Evolutionary conservation across 2,888 invertebrate species (phyloP).

Genomic region (Dromius quadrimaculatus): DNA sequence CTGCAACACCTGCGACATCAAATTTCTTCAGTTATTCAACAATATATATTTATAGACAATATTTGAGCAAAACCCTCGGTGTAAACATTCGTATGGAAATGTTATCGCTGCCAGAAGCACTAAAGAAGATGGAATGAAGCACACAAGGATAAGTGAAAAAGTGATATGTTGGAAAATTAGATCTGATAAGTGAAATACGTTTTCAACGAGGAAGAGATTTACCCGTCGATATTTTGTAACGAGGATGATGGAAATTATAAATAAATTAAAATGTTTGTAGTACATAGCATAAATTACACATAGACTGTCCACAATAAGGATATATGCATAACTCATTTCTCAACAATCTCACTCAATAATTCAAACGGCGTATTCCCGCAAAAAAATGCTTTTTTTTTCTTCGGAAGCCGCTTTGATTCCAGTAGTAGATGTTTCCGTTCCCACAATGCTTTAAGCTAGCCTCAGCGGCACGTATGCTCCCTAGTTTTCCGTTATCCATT

Average conservation of each 20-base stretch:
- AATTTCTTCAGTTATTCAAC: no score
- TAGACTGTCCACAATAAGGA: no score
- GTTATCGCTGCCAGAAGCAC: slow-evolving; percentile 1
- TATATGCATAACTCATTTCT: no score
- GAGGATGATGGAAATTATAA: no score
- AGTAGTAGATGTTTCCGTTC: neutral
- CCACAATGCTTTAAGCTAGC: neutral
- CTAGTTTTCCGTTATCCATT: slow-evolving; percentile 2
- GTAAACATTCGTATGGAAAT: slow-evolving; percentile 3
- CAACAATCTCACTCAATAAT: no score
- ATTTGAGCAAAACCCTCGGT: neutral
- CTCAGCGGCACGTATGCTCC: neutral
- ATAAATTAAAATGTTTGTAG: no score
- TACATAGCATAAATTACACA: no score
- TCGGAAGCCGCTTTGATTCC: neutral
- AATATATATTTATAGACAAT: no score
- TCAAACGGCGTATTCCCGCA: no score
- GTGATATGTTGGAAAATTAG: neutral
- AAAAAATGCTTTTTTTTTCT: neutral
- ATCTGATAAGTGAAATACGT: neutral
- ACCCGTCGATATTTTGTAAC: no score
- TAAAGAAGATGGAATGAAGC: neutral
- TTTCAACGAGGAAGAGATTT: no score
- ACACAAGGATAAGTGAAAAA: neutral
- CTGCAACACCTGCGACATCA: no score